phyloP scores from a whole-genome alignment of 2,888 invertebrate species.

The Rhamnusium bicolor region DNA sequence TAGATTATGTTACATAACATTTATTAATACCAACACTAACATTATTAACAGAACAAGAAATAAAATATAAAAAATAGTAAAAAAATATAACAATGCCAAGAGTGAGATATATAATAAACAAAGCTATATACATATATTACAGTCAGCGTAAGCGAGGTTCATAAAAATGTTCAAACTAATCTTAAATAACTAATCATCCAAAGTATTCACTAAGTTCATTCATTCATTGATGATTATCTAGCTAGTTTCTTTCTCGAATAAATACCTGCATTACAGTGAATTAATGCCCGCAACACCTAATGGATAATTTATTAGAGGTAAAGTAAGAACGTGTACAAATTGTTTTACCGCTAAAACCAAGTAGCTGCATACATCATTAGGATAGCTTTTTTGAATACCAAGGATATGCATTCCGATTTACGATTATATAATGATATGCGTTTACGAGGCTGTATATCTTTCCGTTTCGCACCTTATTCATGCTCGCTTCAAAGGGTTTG shows the following conservation, averaged over 20 bases:
- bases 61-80: too few species aligned
- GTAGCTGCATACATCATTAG: slow-evolving; percentile 28
- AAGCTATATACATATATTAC: not conserved
- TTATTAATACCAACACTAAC: too few species aligned
- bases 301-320: slow-evolving; percentile 28
- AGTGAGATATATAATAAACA: not conserved
- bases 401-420: slow-evolving; percentile 1
- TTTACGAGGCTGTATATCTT: not conserved
- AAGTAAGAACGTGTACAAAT: slow-evolving; percentile 19
- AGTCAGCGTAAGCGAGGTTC: not conserved
- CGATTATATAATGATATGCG: not conserved
- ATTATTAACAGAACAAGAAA: too few species aligned
- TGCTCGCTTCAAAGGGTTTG: too few species aligned
- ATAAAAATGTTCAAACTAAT: slow-evolving; percentile 5
- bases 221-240: slow-evolving; percentile 12
- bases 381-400: slow-evolving; percentile 16
- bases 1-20: too few species aligned
- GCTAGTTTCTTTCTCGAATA: slow-evolving; percentile 8
- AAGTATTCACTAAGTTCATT: slow-evolving; percentile 6
- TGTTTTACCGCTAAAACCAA: slow-evolving; percentile 5
- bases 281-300: slow-evolving; percentile 13
- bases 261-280: slow-evolving; percentile 17
- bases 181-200: not conserved
- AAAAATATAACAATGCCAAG: too few species aligned
- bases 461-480: not conserved